Percentiles rank a stretch among this genome's conserved stretches.
phyloP scores from a whole-genome alignment of 2,797 vertebrate species.

The Poecilia gillii region DNA sequence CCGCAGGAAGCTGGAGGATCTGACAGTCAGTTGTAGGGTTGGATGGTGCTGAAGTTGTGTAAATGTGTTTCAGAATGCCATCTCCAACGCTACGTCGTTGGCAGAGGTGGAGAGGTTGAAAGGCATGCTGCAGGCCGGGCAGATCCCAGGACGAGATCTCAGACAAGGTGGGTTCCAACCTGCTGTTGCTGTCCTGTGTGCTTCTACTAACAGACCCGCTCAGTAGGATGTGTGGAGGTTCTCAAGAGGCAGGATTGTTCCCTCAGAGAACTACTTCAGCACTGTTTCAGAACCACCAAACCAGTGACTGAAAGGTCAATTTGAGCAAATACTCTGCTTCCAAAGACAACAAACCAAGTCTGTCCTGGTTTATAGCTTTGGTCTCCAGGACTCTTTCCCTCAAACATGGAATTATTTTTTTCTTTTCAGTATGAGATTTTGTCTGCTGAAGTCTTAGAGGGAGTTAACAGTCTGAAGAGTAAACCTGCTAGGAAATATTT shows the following conservation, averaged over 20 bases:
- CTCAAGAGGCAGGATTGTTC: not conserved
- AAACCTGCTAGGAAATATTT: not conserved
- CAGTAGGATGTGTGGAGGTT: not conserved
- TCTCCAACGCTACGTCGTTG: conserved; percentile 92
- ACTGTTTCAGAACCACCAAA: not conserved
- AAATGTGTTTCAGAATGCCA: conserved; percentile 84
- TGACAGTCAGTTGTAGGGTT: not conserved
- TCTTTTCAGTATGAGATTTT: not conserved
- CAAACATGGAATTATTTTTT: not conserved
- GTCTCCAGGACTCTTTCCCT: not conserved
- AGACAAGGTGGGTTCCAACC: conserved; percentile 72
- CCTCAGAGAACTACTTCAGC: not conserved
- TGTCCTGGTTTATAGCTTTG: not conserved
- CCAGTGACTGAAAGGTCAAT: not conserved
- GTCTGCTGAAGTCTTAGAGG: not conserved
- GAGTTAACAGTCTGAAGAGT: not conserved
- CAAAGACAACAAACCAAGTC: not conserved
- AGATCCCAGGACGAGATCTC: conserved; percentile 91
- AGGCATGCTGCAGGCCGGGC: conserved; percentile 92
- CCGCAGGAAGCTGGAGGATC: not conserved
- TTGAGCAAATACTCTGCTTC: not conserved
- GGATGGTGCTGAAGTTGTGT: not conserved
- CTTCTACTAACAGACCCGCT: not conserved
- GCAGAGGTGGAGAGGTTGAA: conserved; percentile 96
- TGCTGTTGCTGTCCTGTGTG: not conserved